These are phyloP conservation scores for Champsocephalus gunnari DNA, from an alignment of 2,797 vertebrate species.

Conservation along the genomic window DNA sequence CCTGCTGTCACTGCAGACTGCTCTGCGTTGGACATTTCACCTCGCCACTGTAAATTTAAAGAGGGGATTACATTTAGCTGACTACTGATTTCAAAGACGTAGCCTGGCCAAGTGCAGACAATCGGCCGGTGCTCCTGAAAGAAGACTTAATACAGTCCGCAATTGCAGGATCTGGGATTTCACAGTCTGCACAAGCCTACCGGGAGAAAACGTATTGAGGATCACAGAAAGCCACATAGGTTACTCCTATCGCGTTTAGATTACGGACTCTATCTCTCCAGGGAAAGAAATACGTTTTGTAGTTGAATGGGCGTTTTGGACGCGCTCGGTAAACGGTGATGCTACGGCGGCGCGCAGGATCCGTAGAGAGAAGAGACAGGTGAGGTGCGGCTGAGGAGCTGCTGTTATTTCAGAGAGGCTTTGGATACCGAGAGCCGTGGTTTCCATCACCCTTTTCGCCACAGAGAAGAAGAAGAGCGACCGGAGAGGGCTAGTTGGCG, in stretches of 20 bases:
- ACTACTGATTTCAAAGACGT: conserved; percentile 61
- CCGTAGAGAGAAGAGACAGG: conserved; percentile 77
- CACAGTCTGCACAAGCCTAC: conserved; percentile 36
- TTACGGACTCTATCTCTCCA: conserved; percentile 31
- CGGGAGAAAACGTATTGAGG: conserved; percentile 35
- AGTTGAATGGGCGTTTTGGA: conserved; percentile 71
- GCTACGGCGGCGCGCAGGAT: conserved; percentile 75
- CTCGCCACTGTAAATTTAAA: conserved; percentile 77
- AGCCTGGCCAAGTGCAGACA: conserved; percentile 60
- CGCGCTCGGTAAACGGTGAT: conserved; percentile 72
- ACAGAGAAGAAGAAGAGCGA: conserved; percentile 55
- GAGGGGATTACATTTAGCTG: conserved; percentile 71
- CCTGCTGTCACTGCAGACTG: conserved; percentile 75
- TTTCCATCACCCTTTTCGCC: conserved; percentile 52
- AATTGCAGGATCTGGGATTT: conserved; percentile 60
- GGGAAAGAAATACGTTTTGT: conserved; percentile 15
- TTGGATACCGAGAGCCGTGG: conserved; percentile 56
- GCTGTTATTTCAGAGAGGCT: conserved; percentile 54
- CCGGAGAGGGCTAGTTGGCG: conserved; percentile 65
- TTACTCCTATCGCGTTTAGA: conserved; percentile 30
- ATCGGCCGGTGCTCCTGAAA: conserved; percentile 35
- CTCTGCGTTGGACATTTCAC: conserved; percentile 78
- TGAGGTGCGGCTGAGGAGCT: conserved; percentile 81
- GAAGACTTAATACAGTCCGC: conserved; percentile 61
- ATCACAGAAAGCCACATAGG: conserved; percentile 28